Evolutionary conservation across 2,888 invertebrate species (phyloP).

Genomic region (Hemaris fuciformis): DNA sequence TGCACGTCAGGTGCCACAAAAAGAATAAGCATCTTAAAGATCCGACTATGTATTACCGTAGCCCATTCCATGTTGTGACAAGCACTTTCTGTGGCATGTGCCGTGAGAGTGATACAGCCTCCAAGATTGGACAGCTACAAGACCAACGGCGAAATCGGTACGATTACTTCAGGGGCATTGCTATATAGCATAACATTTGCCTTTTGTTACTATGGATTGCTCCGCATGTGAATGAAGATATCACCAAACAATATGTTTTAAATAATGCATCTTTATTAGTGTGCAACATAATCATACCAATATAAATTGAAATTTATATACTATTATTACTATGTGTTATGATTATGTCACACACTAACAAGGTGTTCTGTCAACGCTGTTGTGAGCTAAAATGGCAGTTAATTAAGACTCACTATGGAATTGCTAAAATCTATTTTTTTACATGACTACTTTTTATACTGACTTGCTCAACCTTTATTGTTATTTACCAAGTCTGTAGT

Average conservation of each 20-base stretch:
- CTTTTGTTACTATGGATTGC: background rate
- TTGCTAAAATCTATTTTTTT: background rate
- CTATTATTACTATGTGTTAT: background rate
- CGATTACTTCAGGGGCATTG: constrained; percentile 62
- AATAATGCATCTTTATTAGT: too few species aligned
- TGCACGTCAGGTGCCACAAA: constrained; percentile 86
- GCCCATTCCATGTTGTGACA: constrained; percentile 85
- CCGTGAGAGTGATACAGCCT: constrained; percentile 82
- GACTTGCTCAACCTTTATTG: background rate
- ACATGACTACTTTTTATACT: background rate
- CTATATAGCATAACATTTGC: constrained; percentile 32
- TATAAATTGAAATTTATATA: background rate
- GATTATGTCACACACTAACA: background rate
- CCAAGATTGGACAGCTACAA: constrained; percentile 84
- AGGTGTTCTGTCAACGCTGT: background rate
- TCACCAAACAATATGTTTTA: background rate
- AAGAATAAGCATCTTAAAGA: constrained; percentile 83
- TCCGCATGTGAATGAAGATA: background rate
- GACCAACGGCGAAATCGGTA: constrained; percentile 79
- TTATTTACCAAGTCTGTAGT: too few species aligned
- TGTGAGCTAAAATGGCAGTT: background rate
- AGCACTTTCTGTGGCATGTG: constrained; percentile 87
- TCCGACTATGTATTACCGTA: constrained; percentile 83
- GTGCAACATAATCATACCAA: too few species aligned
- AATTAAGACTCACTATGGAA: background rate